Percentiles rank a stretch among this genome's conserved stretches.
phyloP scores from a whole-genome alignment of 2,888 invertebrate genomes.

The Alviniconcha strummeri region DNA sequence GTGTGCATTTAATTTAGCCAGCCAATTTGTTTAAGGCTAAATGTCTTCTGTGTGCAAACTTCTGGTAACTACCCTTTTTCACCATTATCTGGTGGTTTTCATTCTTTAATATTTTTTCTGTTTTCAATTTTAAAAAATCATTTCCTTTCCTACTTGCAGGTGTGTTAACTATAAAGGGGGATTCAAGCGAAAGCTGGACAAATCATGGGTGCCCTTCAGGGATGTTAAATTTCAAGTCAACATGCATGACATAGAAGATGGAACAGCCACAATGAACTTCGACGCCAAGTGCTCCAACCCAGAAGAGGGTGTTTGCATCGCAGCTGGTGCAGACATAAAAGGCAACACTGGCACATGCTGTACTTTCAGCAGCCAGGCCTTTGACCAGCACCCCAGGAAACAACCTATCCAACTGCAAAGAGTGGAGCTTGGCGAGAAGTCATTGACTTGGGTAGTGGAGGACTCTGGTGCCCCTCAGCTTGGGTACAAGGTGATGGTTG shows the following conservation, averaged over 20 bases:
- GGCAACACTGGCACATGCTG: not conserved
- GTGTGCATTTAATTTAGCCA: too few species aligned
- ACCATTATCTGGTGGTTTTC: too few species aligned
- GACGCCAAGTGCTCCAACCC: conserved; percentile 8
- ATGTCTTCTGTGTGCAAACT: too few species aligned
- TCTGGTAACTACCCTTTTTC: too few species aligned
- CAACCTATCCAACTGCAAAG: not conserved
- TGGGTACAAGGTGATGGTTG: conserved; percentile 7
- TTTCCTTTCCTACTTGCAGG: not conserved
- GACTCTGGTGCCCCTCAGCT: conserved; percentile 3
- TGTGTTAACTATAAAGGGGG: conserved; percentile 43
- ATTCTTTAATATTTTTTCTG: too few species aligned
- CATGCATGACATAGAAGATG: conserved; percentile 34
- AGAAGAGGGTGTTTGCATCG: conserved; percentile 23
- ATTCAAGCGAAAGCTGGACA: conserved; percentile 44
- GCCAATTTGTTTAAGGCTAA: too few species aligned
- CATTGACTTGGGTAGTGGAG: conserved; percentile 7
- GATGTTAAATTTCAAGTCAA: conserved; percentile 48
- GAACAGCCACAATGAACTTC: conserved; percentile 30
- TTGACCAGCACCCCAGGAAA: not conserved
- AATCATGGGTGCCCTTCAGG: conserved; percentile 48
- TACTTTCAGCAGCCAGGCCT: not conserved
- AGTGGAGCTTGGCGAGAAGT: not conserved
- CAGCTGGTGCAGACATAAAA: conserved; percentile 6
- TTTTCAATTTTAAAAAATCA: too few species aligned